Percentiles rank a stretch among this genome's conserved stretches.
phyloP scores from a whole-genome alignment of 2,888 invertebrate species.

The Alsophila aescularia region DNA sequence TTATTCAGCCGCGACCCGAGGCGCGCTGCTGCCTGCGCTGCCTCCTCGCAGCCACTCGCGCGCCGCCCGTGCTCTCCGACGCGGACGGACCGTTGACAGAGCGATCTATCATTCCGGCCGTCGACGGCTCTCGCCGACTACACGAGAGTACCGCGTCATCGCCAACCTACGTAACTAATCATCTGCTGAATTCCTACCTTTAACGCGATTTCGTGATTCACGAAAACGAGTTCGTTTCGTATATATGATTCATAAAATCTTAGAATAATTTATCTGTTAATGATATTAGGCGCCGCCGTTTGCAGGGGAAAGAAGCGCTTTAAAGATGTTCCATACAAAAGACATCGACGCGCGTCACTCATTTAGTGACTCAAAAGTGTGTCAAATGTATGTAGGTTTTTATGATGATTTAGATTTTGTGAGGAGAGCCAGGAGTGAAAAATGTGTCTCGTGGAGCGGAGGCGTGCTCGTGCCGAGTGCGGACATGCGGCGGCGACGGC shows the following conservation, averaged over 20 bases:
- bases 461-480: constrained; percentile 8
- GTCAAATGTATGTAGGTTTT: constrained; percentile 6
- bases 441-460: constrained; percentile 11
- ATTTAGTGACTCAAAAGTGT: constrained; percentile 14
- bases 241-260: constrained; percentile 16
- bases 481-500: constrained; percentile 36
- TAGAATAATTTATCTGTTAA: constrained; percentile 7
- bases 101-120: not conserved
- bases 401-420: constrained; percentile 1
- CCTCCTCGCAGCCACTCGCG: constrained; percentile 14
- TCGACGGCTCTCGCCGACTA: not conserved
- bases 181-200: constrained; percentile 28
- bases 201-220: constrained; percentile 38
- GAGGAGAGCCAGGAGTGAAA: constrained; percentile 4
- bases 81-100: not conserved
- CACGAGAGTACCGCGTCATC: constrained; percentile 8
- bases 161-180: constrained; percentile 35
- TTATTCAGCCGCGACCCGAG: constrained; percentile 79
- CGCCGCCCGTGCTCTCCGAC: constrained; percentile 4
- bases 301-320: not conserved
- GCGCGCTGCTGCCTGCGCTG: constrained; percentile 30
- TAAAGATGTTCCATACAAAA: constrained; percentile 45
- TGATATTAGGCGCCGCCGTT: constrained; percentile 12
- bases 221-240: constrained; percentile 30
- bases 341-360: constrained; percentile 53